A percentile compares a stretch with the other conserved stretches of the same genome.
phyloP scores from a whole-genome alignment of 2,888 invertebrate genomes.

The Pomacea canaliculata region DNA sequence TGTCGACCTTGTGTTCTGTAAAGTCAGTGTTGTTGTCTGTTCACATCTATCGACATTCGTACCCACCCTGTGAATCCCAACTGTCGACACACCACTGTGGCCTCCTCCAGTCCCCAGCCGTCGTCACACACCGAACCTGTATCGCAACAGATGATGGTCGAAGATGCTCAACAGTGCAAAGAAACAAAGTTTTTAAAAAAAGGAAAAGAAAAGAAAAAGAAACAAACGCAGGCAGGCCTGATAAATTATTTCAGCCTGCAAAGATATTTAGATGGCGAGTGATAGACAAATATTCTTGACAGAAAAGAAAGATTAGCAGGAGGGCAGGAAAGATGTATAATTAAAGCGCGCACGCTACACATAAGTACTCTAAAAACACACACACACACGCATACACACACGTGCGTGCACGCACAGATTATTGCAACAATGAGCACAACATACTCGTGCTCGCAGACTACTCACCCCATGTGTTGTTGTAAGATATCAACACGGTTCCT shows the following conservation, averaged over 20 bases:
- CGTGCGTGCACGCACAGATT: neutral
- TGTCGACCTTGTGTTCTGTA: too few species aligned
- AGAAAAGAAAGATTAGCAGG: too few species aligned
- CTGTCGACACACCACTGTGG: constrained; percentile 32
- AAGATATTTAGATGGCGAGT: too few species aligned
- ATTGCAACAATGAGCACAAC: neutral
- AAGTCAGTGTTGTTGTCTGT: too few species aligned
- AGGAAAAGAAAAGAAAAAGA: neutral
- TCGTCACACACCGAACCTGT: constrained; percentile 57
- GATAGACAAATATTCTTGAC: too few species aligned
- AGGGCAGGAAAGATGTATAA: too few species aligned
- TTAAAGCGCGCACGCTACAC: neutral
- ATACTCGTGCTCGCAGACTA: neutral
- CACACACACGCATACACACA: neutral
- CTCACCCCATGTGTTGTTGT: constrained; percentile 15
- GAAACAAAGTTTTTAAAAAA: neutral
- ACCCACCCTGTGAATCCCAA: constrained; percentile 26
- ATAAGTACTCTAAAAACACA: neutral
- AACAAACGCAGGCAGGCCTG: neutral
- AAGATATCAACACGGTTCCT: too few species aligned
- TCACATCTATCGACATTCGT: too few species aligned
- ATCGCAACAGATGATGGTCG: constrained; percentile 31
- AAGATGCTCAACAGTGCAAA: constrained; percentile 33
- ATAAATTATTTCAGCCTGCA: too few species aligned
- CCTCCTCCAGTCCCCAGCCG: constrained; percentile 30